Evolutionary conservation across 2,888 invertebrate species (phyloP).

Genomic region (Tupiocoris notatus): DNA sequence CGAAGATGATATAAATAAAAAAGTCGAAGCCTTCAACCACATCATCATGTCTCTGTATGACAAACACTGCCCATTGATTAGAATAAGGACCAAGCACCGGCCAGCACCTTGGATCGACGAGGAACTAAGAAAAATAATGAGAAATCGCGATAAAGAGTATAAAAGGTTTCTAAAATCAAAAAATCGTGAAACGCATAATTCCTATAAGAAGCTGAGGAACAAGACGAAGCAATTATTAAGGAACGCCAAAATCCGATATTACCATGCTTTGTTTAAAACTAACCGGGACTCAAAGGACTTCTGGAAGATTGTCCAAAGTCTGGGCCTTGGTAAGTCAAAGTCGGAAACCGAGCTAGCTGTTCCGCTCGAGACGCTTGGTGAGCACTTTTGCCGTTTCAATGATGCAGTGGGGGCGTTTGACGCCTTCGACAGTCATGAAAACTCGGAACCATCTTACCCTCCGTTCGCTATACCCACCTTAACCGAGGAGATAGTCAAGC

Average conservation of each 20-base stretch:
- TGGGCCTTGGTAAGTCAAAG: not conserved
- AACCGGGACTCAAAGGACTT: not conserved
- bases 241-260: not conserved
- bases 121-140: constrained; percentile 4
- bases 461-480: not conserved
- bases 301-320: constrained; percentile 1
- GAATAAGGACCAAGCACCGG: not conserved
- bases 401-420: not conserved
- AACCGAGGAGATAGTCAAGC: not conserved
- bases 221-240: not conserved
- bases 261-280: not conserved
- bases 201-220: constrained; percentile 1
- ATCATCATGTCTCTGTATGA: not conserved
- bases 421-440: not conserved
- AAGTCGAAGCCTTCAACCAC: not conserved
- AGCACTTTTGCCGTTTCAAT: not conserved
- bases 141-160: not conserved
- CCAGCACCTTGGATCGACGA: constrained; percentile 11
- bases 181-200: not conserved
- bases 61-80: constrained; percentile 6
- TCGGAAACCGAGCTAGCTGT: not conserved
- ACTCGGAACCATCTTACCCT: not conserved
- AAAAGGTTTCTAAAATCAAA: not conserved
- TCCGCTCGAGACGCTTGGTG: not conserved
- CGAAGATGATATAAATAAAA: constrained; percentile 1